Evolutionary conservation across 2,888 invertebrate genomes (phyloP).

Genomic region (Scelioninae gen. 1): DNA sequence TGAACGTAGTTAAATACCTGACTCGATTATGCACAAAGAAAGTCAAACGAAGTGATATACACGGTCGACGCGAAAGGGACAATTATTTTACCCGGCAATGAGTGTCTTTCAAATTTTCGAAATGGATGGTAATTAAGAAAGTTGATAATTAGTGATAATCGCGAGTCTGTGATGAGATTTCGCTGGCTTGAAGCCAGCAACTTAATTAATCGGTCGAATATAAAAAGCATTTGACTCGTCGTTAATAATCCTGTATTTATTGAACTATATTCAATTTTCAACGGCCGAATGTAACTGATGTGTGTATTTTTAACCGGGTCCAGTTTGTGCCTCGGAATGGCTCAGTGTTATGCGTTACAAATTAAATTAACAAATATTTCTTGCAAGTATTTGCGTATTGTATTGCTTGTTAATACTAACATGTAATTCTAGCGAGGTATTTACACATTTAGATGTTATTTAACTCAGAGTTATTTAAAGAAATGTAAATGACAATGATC

Average conservation of each 20-base stretch:
- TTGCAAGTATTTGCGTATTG: slow-evolving; percentile 1
- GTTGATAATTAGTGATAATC: slow-evolving; percentile 57
- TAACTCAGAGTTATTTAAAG: too few species aligned
- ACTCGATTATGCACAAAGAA: slow-evolving; percentile 30
- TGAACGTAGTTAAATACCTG: slow-evolving; percentile 11
- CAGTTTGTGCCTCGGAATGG: not conserved
- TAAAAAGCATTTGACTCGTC: slow-evolving; percentile 35
- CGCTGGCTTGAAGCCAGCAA: slow-evolving; percentile 31
- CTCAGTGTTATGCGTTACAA: slow-evolving; percentile 7
- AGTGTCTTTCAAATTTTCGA: slow-evolving; percentile 16
- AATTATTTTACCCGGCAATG: slow-evolving; percentile 21
- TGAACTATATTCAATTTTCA: slow-evolving; percentile 24
- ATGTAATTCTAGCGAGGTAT: slow-evolving; percentile 20
- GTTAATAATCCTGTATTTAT: slow-evolving; percentile 43
- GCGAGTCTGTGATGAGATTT: slow-evolving; percentile 30
- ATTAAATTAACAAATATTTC: slow-evolving; percentile 14
- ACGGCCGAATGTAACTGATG: slow-evolving; percentile 5
- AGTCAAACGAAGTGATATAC: slow-evolving; percentile 17
- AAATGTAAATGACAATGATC: too few species aligned
- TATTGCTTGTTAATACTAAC: slow-evolving; percentile 32
- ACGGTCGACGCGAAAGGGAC: slow-evolving; percentile 8
- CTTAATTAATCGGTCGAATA: slow-evolving; percentile 40
- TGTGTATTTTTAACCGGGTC: slow-evolving; percentile 31
- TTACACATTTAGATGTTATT: slow-evolving; percentile 1
- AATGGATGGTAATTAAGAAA: slow-evolving; percentile 43